Percentiles rank a stretch among this genome's conserved stretches.
These are phyloP conservation scores for Microctonus hyperodae DNA, from an alignment of 2,888 invertebrate species.

Conservation along the genomic window DNA sequence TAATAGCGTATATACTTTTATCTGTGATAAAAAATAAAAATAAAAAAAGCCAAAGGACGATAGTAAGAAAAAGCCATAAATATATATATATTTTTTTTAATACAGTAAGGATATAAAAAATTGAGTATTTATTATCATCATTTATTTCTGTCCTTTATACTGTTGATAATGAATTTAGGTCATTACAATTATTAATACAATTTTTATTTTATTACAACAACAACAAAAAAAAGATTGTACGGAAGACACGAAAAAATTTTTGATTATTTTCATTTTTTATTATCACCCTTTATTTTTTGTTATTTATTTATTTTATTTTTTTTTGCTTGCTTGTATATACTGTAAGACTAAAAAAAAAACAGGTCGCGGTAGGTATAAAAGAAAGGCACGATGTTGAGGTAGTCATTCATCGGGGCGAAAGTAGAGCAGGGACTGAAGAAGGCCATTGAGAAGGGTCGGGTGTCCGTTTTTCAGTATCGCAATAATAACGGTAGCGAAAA, in stretches of 20 bases:
- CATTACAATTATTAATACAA: neutral
- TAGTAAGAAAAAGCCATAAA: too few relatives aligned
- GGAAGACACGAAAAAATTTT: too few relatives aligned
- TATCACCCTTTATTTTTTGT: too few relatives aligned
- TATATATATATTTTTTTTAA: too few relatives aligned
- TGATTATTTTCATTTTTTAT: too few relatives aligned
- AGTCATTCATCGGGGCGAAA: constrained; percentile 28
- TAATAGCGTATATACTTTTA: too few relatives aligned
- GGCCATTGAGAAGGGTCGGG: constrained; percentile 24
- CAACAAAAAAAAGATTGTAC: neutral
- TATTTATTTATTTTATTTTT: too few relatives aligned
- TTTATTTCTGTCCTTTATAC: too few relatives aligned
- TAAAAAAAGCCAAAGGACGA: too few relatives aligned
- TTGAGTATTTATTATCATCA: too few relatives aligned
- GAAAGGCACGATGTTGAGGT: constrained; percentile 21
- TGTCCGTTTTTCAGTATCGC: constrained; percentile 4
- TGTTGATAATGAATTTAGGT: neutral
- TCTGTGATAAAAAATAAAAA: too few relatives aligned
- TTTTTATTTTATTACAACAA: neutral
- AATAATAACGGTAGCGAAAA: constrained; percentile 4
- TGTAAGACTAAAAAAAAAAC: neutral
- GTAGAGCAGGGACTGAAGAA: constrained; percentile 17
- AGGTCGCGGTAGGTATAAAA: neutral
- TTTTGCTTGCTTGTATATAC: neutral
- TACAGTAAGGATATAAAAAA: too few relatives aligned